phyloP scores from a whole-genome alignment of 2,113 vertebrate genomes.

The Xiphophorus hellerii region DNA sequence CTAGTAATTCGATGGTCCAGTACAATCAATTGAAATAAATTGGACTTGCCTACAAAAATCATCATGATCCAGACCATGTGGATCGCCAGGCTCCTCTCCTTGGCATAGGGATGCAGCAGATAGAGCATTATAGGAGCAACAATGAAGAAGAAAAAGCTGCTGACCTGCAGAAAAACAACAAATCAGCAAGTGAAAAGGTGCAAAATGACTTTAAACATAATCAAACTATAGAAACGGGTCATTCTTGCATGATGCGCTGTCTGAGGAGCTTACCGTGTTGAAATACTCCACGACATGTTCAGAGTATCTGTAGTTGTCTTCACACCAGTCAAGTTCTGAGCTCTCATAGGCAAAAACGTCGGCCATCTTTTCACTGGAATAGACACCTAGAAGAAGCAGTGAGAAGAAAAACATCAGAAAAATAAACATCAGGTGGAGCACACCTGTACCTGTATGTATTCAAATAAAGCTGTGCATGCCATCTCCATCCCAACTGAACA shows the following conservation, averaged over 20 bases:
- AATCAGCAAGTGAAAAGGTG: neutral
- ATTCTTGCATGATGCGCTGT: neutral
- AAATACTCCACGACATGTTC: conserved; percentile 90
- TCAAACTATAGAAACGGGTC: neutral
- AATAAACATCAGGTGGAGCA: neutral
- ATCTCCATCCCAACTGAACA: neutral
- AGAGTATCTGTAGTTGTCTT: conserved; percentile 89
- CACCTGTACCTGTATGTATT: conserved; percentile 1
- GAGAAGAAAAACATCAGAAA: neutral
- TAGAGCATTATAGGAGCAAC: conserved; percentile 88
- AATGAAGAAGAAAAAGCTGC: conserved; percentile 90
- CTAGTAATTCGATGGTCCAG: neutral
- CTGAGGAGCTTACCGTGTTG: conserved; percentile 87
- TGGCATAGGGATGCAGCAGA: conserved; percentile 86
- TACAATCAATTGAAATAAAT: neutral
- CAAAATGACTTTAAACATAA: neutral
- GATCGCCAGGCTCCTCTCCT: conserved; percentile 78
- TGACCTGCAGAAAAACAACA: conserved; percentile 80
- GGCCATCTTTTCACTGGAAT: conserved; percentile 75
- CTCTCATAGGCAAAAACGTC: conserved; percentile 90
- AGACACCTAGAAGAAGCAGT: conserved; percentile 55
- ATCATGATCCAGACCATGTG: conserved; percentile 83
- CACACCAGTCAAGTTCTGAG: conserved; percentile 96
- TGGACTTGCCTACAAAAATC: conserved; percentile 83
- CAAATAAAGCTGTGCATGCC: conserved; percentile 3